Conservation (phyloP, 1,140 invertebrate species). For the Drosophila mayri region DNA sequence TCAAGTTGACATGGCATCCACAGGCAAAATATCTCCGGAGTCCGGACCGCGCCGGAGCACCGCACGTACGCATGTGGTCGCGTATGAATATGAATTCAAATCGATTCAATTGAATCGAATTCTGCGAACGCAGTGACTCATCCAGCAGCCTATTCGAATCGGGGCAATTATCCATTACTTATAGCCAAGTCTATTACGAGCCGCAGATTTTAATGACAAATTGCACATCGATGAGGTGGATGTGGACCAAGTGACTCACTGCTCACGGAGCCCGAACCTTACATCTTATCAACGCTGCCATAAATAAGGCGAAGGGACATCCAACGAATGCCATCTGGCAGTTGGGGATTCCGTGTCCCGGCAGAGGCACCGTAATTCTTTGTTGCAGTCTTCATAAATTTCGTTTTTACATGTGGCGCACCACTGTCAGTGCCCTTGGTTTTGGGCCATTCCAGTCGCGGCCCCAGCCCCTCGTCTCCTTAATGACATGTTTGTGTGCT, state of each 20-base stretch:
- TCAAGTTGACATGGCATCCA: slow-evolving; percentile 28
- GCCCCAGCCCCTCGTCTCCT: slow-evolving; percentile 13
- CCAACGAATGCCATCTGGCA: slow-evolving; percentile 23
- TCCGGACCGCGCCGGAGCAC: slow-evolving; percentile 25
- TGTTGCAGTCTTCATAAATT: slow-evolving; percentile 81
- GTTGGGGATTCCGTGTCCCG: slow-evolving; percentile 28
- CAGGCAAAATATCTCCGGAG: slow-evolving; percentile 14
- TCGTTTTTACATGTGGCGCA: slow-evolving; percentile 60
- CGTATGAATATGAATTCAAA: slow-evolving; percentile 68
- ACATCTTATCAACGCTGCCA: slow-evolving; percentile 70
- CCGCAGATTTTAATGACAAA: slow-evolving; percentile 55
- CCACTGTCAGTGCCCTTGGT: slow-evolving; percentile 41
- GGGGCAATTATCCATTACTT: slow-evolving; percentile 20
- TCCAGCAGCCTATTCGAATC: slow-evolving; percentile 57
- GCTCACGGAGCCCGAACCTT: slow-evolving; percentile 27
- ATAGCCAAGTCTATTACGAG: slow-evolving; percentile 39
- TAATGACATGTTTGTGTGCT: slow-evolving; percentile 78
- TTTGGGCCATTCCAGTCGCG: slow-evolving; percentile 8
- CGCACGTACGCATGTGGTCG: slow-evolving; percentile 69
- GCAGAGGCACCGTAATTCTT: slow-evolving; percentile 64
- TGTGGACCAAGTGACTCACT: slow-evolving; percentile 59
- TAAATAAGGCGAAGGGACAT: slow-evolving; percentile 65
- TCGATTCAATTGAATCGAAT: slow-evolving; percentile 55
- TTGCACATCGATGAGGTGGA: slow-evolving; percentile 44
- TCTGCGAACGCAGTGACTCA: slow-evolving; percentile 65